phyloP scores from a whole-genome alignment of 2,797 vertebrate species.

The Gobionotothen gibberifrons region DNA sequence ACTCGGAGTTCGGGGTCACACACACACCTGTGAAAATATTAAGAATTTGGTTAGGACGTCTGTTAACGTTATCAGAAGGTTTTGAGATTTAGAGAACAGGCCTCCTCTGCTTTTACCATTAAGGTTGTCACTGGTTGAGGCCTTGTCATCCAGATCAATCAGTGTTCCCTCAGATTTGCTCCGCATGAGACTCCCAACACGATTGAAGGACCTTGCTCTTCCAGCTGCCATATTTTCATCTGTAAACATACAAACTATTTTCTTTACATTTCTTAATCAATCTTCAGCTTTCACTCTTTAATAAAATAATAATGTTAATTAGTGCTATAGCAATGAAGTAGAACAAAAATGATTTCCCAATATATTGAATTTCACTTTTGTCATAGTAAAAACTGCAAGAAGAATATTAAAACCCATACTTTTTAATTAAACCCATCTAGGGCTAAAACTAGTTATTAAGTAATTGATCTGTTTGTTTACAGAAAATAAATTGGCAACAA shows the following conservation, averaged over 20 bases:
- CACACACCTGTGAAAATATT: slow-evolving; percentile 70
- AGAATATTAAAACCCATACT: not conserved
- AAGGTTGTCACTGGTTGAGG: slow-evolving; percentile 69
- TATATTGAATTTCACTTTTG: not conserved
- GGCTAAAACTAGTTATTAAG: not conserved
- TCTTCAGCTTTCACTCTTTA: not conserved
- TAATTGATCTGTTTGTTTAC: not conserved
- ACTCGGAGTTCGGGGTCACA: slow-evolving; percentile 61
- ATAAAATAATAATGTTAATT: not conserved
- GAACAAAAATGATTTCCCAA: not conserved
- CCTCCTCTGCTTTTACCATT: slow-evolving; percentile 69
- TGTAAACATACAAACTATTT: slow-evolving; percentile 61
- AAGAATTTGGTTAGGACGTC: not conserved
- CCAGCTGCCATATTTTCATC: slow-evolving; percentile 88
- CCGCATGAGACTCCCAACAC: slow-evolving; percentile 81
- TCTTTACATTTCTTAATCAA: not conserved
- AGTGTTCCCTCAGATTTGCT: slow-evolving; percentile 93
- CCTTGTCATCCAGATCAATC: slow-evolving; percentile 85
- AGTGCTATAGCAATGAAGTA: not conserved
- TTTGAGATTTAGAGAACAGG: not conserved
- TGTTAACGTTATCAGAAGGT: not conserved
- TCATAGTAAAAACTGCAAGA: too few species aligned
- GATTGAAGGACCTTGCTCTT: slow-evolving; percentile 76
- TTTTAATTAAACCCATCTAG: not conserved
- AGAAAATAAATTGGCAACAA: fast-evolving